These are phyloP conservation scores for Lophius americanus DNA, from an alignment of 2,797 vertebrate species.

Conservation along the genomic window DNA sequence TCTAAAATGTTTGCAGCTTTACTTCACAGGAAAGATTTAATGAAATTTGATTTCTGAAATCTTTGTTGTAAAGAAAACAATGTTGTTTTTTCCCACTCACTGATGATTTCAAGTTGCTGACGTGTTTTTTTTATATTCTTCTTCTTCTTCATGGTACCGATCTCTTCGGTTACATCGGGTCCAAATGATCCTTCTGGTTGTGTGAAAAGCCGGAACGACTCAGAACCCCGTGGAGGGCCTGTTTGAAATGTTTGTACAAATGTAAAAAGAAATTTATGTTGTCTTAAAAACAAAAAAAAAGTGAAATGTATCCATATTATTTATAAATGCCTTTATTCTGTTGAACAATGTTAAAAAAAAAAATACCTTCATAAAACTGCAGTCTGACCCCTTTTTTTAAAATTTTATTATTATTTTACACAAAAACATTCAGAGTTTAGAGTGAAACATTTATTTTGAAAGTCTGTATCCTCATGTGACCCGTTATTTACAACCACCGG, in stretches of 20 bases:
- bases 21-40: slow-evolving; percentile 8
- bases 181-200: slow-evolving; percentile 62
- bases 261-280: slow-evolving; percentile 47
- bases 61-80: no score
- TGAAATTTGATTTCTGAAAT: slow-evolving; percentile 10
- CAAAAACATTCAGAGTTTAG: no score
- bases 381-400: no score
- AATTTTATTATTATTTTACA: no score
- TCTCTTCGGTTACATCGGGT: slow-evolving; percentile 39
- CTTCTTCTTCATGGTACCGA: neutral
- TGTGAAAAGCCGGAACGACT: slow-evolving; percentile 74
- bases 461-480: slow-evolving; percentile 70
- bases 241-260: slow-evolving; percentile 66
- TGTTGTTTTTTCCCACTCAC: neutral
- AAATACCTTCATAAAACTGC: slow-evolving; percentile 69
- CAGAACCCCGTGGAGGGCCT: slow-evolving; percentile 63
- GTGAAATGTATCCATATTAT: slow-evolving; percentile 80
- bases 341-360: slow-evolving; percentile 73
- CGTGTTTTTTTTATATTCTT: neutral
- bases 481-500: slow-evolving; percentile 40
- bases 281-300: slow-evolving; percentile 69
- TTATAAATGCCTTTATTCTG: slow-evolving; percentile 81
- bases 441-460: slow-evolving; percentile 46
- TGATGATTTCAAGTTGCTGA: no score
- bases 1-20: no score